Evolutionary conservation across 2,888 invertebrate species (phyloP).

Genomic region (Conomelus anceps): DNA sequence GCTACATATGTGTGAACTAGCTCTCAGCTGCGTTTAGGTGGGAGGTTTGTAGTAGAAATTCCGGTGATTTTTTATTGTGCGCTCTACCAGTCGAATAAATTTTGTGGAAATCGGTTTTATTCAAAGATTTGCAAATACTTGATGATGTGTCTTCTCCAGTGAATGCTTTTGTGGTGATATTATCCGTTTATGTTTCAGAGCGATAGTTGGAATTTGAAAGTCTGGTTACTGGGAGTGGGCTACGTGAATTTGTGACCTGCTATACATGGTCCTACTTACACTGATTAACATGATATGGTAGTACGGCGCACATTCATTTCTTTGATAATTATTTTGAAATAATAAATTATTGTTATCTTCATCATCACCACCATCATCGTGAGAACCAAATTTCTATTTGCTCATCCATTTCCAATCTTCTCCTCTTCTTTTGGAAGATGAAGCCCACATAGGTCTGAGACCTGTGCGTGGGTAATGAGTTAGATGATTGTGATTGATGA

Average conservation of each 20-base stretch:
- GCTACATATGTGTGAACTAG: background rate
- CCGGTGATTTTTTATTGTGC: background rate
- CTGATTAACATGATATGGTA: background rate
- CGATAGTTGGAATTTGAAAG: background rate
- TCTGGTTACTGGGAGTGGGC: background rate
- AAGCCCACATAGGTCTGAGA: too few relatives aligned
- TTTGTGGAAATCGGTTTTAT: background rate
- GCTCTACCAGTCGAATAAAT: background rate
- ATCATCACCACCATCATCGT: too few relatives aligned
- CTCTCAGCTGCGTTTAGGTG: background rate
- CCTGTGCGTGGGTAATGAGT: too few relatives aligned
- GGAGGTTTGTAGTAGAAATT: too few relatives aligned
- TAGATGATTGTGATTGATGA: too few relatives aligned
- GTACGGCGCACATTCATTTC: background rate
- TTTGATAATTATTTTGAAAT: too few relatives aligned
- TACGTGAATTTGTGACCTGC: background rate
- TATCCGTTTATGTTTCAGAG: background rate
- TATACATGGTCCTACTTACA: background rate
- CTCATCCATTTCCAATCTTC: too few relatives aligned
- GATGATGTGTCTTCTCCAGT: background rate
- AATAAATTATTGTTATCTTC: too few relatives aligned
- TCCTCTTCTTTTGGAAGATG: too few relatives aligned
- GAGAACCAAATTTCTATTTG: too few relatives aligned
- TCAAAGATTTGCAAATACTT: background rate
- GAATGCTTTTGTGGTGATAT: background rate